Evolutionary conservation across 1,140 invertebrate genomes (phyloP).

Genomic region (Drosophila watanabei): DNA sequence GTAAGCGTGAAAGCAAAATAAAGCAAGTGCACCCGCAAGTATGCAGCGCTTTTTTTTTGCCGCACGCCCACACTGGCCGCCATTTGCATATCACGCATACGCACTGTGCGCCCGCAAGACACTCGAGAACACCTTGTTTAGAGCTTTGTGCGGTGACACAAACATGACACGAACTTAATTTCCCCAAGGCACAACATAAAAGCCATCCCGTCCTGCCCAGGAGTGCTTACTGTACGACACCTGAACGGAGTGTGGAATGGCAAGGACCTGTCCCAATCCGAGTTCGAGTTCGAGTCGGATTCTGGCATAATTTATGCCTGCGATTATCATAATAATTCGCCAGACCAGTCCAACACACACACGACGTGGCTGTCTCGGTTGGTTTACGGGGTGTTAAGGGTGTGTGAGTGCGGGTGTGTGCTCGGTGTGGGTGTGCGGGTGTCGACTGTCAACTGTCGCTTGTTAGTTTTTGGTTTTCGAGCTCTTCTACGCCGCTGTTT

Average conservation of each 20-base stretch:
- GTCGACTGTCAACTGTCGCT: constrained; percentile 41
- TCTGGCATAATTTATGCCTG: constrained; percentile 75
- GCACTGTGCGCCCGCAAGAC: constrained; percentile 37
- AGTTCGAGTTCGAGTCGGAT: background rate
- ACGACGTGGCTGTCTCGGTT: constrained; percentile 20
- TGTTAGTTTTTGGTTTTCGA: constrained; percentile 47
- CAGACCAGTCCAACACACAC: constrained; percentile 58
- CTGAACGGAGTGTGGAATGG: background rate
- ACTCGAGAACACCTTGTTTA: constrained; percentile 27
- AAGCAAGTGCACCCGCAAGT: constrained; percentile 24
- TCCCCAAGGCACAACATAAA: constrained; percentile 71
- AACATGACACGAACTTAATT: constrained; percentile 83
- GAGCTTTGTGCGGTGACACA: constrained; percentile 61
- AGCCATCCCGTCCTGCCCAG: constrained; percentile 30
- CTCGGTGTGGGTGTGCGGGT: constrained; percentile 8
- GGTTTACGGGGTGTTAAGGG: constrained; percentile 1
- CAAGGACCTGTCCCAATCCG: background rate
- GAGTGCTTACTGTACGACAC: constrained; percentile 24
- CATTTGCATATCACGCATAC: constrained; percentile 75
- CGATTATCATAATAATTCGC: constrained; percentile 83
- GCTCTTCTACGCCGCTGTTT: constrained; percentile 55
- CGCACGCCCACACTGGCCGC: background rate
- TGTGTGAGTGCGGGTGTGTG: background rate
- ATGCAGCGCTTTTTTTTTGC: constrained; percentile 33
- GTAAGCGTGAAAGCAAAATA: background rate